A percentile compares a stretch with the other conserved stretches of the same genome.
phyloP scores from a whole-genome alignment of 2,113 vertebrate species.

The Myotis yumanensis region DNA sequence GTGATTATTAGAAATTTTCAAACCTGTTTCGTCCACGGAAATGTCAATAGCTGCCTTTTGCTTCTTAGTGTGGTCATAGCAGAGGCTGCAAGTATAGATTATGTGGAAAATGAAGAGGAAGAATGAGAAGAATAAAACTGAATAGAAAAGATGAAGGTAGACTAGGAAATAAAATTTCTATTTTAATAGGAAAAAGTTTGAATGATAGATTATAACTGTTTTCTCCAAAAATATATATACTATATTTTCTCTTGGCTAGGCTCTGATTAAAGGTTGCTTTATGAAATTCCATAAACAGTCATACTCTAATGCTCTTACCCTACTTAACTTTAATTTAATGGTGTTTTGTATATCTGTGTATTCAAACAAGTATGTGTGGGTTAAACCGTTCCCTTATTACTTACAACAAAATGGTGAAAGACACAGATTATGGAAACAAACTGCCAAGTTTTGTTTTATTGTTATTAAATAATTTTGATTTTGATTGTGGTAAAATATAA shows the following conservation, averaged over 20 bases:
- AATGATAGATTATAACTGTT: not conserved
- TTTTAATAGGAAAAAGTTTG: not conserved
- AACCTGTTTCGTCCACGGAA: not conserved
- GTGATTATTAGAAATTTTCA: not conserved
- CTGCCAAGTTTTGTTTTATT: not conserved
- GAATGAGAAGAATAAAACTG: not conserved
- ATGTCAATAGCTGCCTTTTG: slow-evolving; percentile 23
- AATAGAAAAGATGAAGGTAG: not conserved
- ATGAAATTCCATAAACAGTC: not conserved
- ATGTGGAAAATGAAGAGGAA: not conserved
- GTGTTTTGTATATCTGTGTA: not conserved
- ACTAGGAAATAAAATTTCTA: not conserved
- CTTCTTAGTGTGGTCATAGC: not conserved
- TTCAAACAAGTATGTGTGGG: not conserved
- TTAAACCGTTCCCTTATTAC: not conserved
- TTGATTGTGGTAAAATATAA: not conserved
- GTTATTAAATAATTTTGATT: not conserved
- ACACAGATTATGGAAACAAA: not conserved
- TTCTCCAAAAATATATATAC: not conserved
- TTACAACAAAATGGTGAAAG: not conserved
- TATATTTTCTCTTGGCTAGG: not conserved
- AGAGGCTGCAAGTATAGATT: not conserved
- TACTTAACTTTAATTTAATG: not conserved
- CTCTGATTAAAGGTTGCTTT: not conserved
- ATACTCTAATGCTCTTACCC: not conserved